A percentile compares a stretch with the other conserved stretches of the same genome.
These are phyloP conservation scores for Exephanes ischioxanthus DNA, from an alignment of 2,888 invertebrate species.

Conservation along the genomic window DNA sequence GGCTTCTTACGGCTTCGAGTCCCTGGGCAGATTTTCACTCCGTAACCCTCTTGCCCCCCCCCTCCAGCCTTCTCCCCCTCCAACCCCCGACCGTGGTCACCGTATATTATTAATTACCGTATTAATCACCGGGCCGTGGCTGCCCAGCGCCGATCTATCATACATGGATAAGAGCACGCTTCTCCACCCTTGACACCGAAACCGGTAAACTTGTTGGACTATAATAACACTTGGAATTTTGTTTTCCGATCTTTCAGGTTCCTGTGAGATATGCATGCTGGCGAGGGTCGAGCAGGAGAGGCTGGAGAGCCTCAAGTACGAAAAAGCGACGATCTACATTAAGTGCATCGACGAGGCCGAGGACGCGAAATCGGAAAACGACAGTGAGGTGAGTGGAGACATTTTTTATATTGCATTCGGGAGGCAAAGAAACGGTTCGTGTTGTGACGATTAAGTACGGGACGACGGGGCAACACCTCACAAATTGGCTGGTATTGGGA, in stretches of 20 bases:
- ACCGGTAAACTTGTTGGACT: not conserved
- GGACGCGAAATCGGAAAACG: conserved; percentile 75
- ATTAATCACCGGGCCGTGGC: conserved; percentile 82
- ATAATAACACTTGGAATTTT: not conserved
- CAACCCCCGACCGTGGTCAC: conserved; percentile 74
- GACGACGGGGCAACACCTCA: no score
- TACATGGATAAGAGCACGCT: conserved; percentile 80
- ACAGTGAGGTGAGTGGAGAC: conserved; percentile 73
- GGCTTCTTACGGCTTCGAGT: conserved; percentile 79
- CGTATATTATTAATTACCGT: conserved; percentile 85
- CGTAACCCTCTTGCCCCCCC: conserved; percentile 40
- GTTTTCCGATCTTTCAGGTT: conserved; percentile 72
- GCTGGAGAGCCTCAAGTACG: conserved; percentile 81
- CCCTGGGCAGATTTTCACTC: conserved; percentile 69
- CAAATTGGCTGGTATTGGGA: no score
- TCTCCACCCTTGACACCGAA: conserved; percentile 4
- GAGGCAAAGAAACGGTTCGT: no score
- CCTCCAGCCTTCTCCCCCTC: conserved; percentile 6
- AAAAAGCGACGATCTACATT: conserved; percentile 82
- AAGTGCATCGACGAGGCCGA: conserved; percentile 82
- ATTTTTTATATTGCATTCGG: not conserved
- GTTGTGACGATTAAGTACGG: no score
- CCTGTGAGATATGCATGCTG: conserved; percentile 79
- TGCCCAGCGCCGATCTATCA: conserved; percentile 80
- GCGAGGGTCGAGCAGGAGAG: conserved; percentile 81